These are phyloP conservation scores for Tigriopus californicus DNA, from an alignment of 2,888 invertebrate genomes.

Conservation along the genomic window DNA sequence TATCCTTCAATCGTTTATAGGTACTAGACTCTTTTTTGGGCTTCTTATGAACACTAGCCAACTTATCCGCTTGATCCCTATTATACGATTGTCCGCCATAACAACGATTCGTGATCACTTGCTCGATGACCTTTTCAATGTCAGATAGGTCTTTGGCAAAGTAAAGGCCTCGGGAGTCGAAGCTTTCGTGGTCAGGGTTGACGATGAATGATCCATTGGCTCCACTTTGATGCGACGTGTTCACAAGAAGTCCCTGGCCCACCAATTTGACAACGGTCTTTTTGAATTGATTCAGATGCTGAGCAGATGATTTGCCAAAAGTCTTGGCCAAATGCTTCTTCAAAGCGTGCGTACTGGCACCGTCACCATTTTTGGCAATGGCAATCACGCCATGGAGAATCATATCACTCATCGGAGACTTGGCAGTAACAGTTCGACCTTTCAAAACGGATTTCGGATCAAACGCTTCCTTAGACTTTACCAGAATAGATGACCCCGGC, in stretches of 20 bases:
- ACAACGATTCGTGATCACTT: constrained; percentile 1
- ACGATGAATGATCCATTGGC: not conserved
- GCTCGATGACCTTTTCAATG: constrained; percentile 1
- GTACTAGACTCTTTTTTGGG: not conserved
- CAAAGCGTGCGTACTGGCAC: no score
- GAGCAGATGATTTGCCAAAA: no score
- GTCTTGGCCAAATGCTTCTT: no score
- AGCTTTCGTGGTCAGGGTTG: not conserved
- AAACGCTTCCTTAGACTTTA: not conserved
- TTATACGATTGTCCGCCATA: constrained; percentile 4
- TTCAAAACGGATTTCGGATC: not conserved
- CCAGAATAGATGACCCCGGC: no score
- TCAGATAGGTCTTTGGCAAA: not conserved
- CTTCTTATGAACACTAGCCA: not conserved
- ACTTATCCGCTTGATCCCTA: not conserved
- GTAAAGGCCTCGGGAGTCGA: not conserved
- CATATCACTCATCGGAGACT: not conserved
- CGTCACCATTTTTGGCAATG: not conserved
- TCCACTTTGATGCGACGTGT: not conserved
- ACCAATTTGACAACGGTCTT: not conserved
- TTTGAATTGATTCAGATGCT: not conserved
- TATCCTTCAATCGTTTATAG: not conserved
- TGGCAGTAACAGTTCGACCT: not conserved
- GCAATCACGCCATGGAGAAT: not conserved
- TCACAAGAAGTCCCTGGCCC: not conserved